Evolutionary conservation across 2,113 vertebrate genomes (phyloP).

Genomic region (Astur gentilis): DNA sequence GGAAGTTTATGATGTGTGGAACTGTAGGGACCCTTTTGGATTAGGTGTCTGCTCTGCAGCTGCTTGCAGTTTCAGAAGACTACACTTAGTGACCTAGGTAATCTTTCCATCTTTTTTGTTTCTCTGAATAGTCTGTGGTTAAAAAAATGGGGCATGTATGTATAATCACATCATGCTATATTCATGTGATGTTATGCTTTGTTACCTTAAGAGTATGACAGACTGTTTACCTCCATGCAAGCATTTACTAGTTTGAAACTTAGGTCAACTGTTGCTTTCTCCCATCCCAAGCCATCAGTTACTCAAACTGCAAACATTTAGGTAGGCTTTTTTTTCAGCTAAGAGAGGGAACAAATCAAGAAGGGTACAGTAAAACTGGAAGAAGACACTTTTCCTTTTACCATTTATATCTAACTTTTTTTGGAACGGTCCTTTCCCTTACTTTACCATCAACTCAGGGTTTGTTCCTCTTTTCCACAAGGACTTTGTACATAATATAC

Average conservation of each 20-base stretch:
- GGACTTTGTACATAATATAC: rapidly evolving
- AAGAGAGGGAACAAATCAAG: not conserved
- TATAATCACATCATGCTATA: not conserved
- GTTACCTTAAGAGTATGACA: not conserved
- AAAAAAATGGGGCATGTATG: not conserved
- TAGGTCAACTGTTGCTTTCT: not conserved
- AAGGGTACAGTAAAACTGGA: not conserved
- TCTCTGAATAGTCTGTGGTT: not conserved
- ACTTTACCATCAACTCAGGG: not conserved
- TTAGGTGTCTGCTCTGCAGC: not conserved
- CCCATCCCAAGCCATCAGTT: not conserved
- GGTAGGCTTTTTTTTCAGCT: not conserved
- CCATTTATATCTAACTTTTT: not conserved
- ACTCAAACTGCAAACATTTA: not conserved
- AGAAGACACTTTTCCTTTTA: not conserved
- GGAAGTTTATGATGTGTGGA: not conserved
- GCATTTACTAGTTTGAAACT: not conserved
- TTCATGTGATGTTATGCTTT: not conserved
- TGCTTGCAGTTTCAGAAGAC: not conserved
- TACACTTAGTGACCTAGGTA: not conserved
- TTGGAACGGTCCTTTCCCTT: not conserved
- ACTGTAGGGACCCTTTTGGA: not conserved
- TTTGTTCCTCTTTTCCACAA: not conserved
- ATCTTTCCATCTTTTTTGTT: not conserved
- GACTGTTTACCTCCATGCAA: not conserved